Evolutionary conservation across 2,888 invertebrate species (phyloP).

Genomic region (Epistrophe grossulariae): DNA sequence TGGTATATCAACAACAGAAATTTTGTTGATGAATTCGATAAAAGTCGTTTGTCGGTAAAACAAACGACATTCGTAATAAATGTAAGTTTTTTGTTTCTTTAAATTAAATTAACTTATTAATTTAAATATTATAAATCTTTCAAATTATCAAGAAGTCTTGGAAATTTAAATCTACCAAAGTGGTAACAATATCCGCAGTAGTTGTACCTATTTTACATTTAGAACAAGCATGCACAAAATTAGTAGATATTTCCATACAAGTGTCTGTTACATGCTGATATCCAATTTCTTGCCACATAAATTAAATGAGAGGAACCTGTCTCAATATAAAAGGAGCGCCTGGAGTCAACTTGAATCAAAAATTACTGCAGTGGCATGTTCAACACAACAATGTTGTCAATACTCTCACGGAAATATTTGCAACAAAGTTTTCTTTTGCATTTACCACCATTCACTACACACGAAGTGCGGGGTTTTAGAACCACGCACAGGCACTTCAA

Average conservation of each 20-base stretch:
- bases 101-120: no score
- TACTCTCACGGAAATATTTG: constrained; percentile 16
- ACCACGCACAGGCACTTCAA: constrained; percentile 6
- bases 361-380: not conserved
- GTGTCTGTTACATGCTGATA: not conserved
- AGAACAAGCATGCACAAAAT: constrained; percentile 18
- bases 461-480: not conserved
- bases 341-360: not conserved
- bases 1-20: no score
- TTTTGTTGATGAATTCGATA: no score
- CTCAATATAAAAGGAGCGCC: constrained; percentile 11
- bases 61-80: no score
- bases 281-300: not conserved
- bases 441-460: not conserved
- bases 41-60: no score
- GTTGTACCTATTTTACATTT: constrained; percentile 5
- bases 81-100: no score
- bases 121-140: no score
- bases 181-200: not conserved
- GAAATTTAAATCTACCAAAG: not conserved
- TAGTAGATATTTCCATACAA: constrained; percentile 2
- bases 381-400: constrained; percentile 15
- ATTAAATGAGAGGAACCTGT: constrained; percentile 21
- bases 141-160: not conserved
- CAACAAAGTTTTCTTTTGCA: constrained; percentile 2